Conservation (phyloP, 2,888 invertebrate species). For the Melinopterus prodromus region DNA sequence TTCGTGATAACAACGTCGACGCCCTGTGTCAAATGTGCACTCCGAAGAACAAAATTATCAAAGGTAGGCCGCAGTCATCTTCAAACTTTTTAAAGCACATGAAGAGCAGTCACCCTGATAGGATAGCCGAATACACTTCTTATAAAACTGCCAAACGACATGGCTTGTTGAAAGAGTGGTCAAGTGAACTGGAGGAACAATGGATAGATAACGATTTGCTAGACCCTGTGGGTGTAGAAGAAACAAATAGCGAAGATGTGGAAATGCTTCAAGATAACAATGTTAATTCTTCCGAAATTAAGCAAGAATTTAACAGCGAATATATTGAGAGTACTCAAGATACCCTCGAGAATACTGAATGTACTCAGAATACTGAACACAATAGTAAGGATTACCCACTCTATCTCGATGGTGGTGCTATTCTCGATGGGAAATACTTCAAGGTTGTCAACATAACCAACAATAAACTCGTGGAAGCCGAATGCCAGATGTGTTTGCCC, state of each 20-base stretch:
- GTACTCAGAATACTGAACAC: no score
- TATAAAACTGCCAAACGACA: neutral
- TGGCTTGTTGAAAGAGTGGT: neutral
- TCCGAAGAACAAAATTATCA: neutral
- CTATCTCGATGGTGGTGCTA: neutral
- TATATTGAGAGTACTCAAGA: neutral
- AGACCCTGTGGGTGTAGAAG: neutral
- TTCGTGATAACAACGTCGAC: neutral
- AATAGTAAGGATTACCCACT: neutral
- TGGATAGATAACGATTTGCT: neutral
- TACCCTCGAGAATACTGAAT: neutral
- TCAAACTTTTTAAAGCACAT: neutral
- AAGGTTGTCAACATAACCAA: neutral
- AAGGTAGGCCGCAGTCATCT: neutral
- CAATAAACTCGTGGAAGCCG: neutral
- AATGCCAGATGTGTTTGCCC: neutral
- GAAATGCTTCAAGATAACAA: neutral
- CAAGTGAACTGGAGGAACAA: neutral
- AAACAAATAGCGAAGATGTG: neutral
- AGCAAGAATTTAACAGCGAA: neutral
- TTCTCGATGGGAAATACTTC: neutral
- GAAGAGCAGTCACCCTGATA: neutral
- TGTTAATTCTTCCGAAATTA: neutral
- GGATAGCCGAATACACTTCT: neutral
- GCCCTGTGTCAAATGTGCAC: neutral